Evolutionary conservation across 2,797 vertebrate genomes (phyloP).

Genomic region (Acridotheres tristis): DNA sequence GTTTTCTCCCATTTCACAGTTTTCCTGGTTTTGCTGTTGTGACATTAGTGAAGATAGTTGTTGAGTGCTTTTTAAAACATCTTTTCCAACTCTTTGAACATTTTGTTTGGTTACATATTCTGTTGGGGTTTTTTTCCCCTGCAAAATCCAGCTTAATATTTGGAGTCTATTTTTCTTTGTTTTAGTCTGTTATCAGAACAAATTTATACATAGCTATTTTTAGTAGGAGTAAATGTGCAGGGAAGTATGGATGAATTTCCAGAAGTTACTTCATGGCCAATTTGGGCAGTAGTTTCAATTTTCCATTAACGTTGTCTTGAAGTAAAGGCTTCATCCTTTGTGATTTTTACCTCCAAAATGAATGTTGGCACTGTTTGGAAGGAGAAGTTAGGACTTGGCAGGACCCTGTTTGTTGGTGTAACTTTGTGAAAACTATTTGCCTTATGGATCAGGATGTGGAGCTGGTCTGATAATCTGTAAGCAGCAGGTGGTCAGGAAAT

Average conservation of each 20-base stretch:
- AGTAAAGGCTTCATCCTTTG: neutral
- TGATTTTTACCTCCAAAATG: neutral
- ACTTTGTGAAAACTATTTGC: neutral
- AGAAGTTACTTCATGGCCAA: neutral
- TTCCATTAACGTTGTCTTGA: neutral
- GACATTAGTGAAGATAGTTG: conserved; percentile 20
- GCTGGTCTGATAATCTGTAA: neutral
- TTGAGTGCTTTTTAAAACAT: conserved; percentile 2
- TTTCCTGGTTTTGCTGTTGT: neutral
- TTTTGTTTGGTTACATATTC: neutral
- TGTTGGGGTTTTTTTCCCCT: fast-evolving
- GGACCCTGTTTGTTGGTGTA: neutral
- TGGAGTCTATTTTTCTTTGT: neutral
- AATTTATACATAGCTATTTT: neutral
- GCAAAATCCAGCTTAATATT: neutral
- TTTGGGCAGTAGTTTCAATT: neutral
- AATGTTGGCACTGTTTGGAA: neutral
- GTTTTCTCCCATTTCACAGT: conserved; percentile 41
- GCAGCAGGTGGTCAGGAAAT: neutral
- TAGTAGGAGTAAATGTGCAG: neutral
- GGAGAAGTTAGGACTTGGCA: neutral
- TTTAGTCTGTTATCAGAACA: neutral
- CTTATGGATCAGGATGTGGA: neutral
- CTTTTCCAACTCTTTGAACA: conserved; percentile 1
- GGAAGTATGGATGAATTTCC: neutral